These are phyloP conservation scores for Phorcus lineatus DNA, from an alignment of 2,888 invertebrate species.

Conservation along the genomic window DNA sequence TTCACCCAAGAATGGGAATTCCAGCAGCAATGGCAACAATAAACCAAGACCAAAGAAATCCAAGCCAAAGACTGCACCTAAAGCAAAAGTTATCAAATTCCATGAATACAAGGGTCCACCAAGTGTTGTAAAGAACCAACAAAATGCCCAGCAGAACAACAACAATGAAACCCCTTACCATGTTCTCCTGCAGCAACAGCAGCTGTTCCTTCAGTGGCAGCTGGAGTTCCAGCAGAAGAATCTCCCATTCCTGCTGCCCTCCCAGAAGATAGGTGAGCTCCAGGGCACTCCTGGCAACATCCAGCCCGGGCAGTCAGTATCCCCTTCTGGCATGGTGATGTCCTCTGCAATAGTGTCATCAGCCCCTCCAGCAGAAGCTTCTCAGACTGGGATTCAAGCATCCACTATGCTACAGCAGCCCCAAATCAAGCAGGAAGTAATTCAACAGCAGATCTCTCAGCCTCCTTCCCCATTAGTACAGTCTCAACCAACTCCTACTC, in stretches of 20 bases:
- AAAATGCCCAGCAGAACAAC: slow-evolving; percentile 32
- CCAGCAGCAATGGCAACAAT: slow-evolving; percentile 44
- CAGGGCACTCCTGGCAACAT: slow-evolving; percentile 26
- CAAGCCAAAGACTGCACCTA: slow-evolving; percentile 86
- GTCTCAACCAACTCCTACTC: slow-evolving; percentile 42
- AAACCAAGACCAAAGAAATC: slow-evolving; percentile 81
- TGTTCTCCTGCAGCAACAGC: slow-evolving; percentile 88
- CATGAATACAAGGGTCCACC: slow-evolving; percentile 92
- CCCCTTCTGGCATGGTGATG: slow-evolving; percentile 43
- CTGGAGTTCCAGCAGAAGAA: slow-evolving; percentile 87
- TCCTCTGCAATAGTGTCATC: slow-evolving; percentile 48
- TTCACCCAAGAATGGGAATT: slow-evolving; percentile 32
- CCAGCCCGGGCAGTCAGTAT: too few species aligned
- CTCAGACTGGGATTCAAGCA: slow-evolving; percentile 37
- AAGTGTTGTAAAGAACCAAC: slow-evolving; percentile 84
- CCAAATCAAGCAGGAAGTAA: slow-evolving; percentile 26
- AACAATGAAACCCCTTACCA: slow-evolving; percentile 63
- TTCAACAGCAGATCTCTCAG: slow-evolving; percentile 26
- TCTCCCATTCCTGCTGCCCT: slow-evolving; percentile 48
- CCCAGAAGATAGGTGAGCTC: slow-evolving; percentile 42
- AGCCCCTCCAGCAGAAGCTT: slow-evolving; percentile 44
- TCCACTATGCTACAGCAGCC: slow-evolving; percentile 18
- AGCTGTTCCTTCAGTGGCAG: slow-evolving; percentile 91
- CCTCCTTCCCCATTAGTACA: slow-evolving; percentile 28
- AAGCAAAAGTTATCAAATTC: slow-evolving; percentile 93